Base-by-base conservation (phyloP, 2,888 invertebrate genomes). In the Chymomyza amoena region DNA sequence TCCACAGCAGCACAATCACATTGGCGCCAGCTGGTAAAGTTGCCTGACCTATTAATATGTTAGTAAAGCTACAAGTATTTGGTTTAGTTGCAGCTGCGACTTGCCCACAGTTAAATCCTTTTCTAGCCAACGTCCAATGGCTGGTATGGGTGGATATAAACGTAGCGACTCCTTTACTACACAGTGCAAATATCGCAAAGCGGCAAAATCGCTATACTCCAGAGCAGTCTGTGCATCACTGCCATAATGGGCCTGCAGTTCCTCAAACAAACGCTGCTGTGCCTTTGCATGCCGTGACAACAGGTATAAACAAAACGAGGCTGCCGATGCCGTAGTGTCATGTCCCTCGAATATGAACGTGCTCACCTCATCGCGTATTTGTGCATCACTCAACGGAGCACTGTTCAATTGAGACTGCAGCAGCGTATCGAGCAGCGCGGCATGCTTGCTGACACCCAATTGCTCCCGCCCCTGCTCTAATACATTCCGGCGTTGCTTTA, bases 261-360 rank as follows among this genome's bases (percentile, higher is more conserved):
- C 92, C 3, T 88, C 76, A 51, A 88, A 88, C 0, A 91, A 67
- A 63, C 86, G 88, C 15, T 84, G 72, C 68, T 92, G 92, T 4
- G 89, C 81, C 1, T 77, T 65, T 1, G 75, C 72, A 77, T 92
- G 85, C 2, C 89, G 79, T 0, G 91, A 90, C 32, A 92, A 72
- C 16, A 87, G 75, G 57, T 89, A 90, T 2, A 92, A 70, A 6
- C 89, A 85, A 61, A 91, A 92, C 6, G 89, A 88, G 6, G 84
- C 89, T 4, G 89, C 91, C 5, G 91, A 89, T 4, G 90, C 90
- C 50, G 91, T 91, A 1, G 92, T 92, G 45, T 92, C 91, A 64
- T 91, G 91, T 2, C 92, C 91, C 64, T 94, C 95, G 89, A 95
- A 95, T 93, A 95, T 94, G 80, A 95, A 95, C 0, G 95, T 95